Evolutionary conservation across 2,888 invertebrate genomes (phyloP).

Genomic region (Hydrotaea diabolus): DNA sequence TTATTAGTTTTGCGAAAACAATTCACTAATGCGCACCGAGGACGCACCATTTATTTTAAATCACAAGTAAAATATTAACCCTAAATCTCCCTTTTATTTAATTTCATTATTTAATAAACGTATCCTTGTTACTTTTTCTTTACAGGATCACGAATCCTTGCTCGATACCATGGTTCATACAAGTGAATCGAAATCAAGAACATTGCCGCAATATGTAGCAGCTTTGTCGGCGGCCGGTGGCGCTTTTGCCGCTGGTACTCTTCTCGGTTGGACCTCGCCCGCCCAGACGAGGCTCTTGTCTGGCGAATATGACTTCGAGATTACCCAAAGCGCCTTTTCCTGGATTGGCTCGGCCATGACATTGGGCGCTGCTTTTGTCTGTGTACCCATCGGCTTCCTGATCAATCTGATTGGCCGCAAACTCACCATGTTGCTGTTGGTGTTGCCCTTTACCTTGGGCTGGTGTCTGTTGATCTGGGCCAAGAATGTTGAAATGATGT

Average conservation of each 20-base stretch:
- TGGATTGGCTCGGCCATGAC: conserved; percentile 88
- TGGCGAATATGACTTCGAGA: conserved; percentile 80
- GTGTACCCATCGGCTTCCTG: conserved; percentile 87
- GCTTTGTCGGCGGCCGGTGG: conserved; percentile 86
- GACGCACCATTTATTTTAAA: neutral
- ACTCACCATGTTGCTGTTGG: conserved; percentile 81
- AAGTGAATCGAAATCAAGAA: conserved; percentile 72
- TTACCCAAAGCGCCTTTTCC: conserved; percentile 83
- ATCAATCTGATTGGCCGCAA: conserved; percentile 89
- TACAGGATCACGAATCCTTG: conserved; percentile 77
- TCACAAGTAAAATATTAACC: neutral
- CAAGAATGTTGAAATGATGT: conserved; percentile 82
- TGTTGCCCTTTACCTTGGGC: conserved; percentile 86
- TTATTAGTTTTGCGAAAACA: conserved; percentile 41
- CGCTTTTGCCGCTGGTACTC: conserved; percentile 88
- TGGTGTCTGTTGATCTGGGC: conserved; percentile 89
- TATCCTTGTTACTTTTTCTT: conserved; percentile 49
- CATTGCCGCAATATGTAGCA: conserved; percentile 79
- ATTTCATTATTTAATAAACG: conserved; percentile 5
- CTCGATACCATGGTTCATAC: conserved; percentile 77
- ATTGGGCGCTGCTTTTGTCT: conserved; percentile 87
- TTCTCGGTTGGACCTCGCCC: conserved; percentile 90
- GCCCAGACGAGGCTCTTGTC: conserved; percentile 79
- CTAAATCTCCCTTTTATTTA: neutral
- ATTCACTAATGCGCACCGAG: conserved; percentile 29